These are phyloP conservation scores for Tetramorium bicarinatum DNA, from an alignment of 2,888 invertebrate species.

Conservation along the genomic window DNA sequence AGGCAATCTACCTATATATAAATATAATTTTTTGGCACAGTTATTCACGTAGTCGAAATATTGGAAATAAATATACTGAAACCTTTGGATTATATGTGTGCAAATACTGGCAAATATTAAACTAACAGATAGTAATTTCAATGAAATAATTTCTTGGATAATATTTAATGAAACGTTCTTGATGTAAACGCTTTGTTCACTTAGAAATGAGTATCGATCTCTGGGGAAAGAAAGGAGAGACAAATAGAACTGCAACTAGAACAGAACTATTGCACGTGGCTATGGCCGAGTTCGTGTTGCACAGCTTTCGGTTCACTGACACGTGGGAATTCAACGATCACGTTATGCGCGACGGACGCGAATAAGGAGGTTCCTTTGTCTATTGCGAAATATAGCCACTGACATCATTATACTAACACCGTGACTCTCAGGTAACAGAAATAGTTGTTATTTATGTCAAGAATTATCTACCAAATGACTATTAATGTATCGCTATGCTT, in stretches of 20 bases:
- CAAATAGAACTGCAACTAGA: slow-evolving; percentile 21
- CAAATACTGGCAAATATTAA: background rate
- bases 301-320: slow-evolving; percentile 60
- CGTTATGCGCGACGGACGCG: slow-evolving; percentile 27
- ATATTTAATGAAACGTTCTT: slow-evolving; percentile 9
- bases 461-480: background rate
- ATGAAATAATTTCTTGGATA: slow-evolving; percentile 9
- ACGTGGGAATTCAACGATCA: slow-evolving; percentile 64
- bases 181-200: background rate
- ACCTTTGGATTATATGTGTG: background rate
- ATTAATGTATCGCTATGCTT: background rate
- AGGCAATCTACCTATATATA: background rate
- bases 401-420: background rate
- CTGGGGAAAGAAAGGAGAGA: background rate
- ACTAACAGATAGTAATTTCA: background rate
- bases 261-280: slow-evolving; percentile 25
- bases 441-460: background rate
- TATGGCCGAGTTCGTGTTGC: slow-evolving; percentile 29
- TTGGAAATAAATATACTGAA: slow-evolving; percentile 5
- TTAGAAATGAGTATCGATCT: slow-evolving; percentile 31
- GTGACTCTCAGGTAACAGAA: slow-evolving; percentile 11
- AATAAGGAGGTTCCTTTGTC: slow-evolving; percentile 39
- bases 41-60: background rate
- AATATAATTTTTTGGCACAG: background rate
- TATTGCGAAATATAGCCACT: slow-evolving; percentile 39